Evolutionary conservation across 2,888 invertebrate species (phyloP).

Genomic region (Drosophila macrospina): DNA sequence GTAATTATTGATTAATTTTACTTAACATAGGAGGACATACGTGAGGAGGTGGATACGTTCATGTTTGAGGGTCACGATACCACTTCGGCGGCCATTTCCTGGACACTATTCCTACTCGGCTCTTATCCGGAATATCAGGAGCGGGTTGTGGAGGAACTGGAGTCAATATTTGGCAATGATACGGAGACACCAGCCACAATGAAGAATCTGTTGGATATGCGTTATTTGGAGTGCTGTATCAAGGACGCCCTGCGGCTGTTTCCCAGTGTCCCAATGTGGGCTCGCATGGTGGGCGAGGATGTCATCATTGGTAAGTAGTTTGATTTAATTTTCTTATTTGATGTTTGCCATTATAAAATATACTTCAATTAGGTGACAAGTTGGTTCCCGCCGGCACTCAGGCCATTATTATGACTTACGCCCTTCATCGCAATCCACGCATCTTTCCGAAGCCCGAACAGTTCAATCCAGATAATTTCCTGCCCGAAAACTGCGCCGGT

Average conservation of each 20-base stretch:
- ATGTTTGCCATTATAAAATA: not conserved
- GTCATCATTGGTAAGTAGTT: constrained; percentile 87
- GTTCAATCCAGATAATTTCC: constrained; percentile 90
- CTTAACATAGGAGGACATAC: constrained; percentile 84
- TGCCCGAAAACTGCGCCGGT: constrained; percentile 87
- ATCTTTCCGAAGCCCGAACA: constrained; percentile 89
- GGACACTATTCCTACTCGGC: constrained; percentile 84
- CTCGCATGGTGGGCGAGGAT: constrained; percentile 87
- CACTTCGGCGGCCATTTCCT: constrained; percentile 85
- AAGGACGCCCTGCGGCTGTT: constrained; percentile 89
- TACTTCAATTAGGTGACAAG: constrained; percentile 74
- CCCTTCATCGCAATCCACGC: constrained; percentile 89
- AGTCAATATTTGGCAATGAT: constrained; percentile 85
- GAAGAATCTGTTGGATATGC: constrained; percentile 88
- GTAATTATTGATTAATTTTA: not conserved
- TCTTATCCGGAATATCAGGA: constrained; percentile 85
- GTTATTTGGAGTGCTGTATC: constrained; percentile 89
- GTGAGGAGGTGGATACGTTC: constrained; percentile 89
- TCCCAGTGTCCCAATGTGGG: constrained; percentile 89
- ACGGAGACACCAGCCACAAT: constrained; percentile 86
- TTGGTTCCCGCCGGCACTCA: constrained; percentile 86
- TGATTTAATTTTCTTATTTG: no score
- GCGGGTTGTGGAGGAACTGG: constrained; percentile 86
- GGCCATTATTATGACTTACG: constrained; percentile 88
- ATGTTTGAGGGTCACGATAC: constrained; percentile 88